Base-by-base conservation (phyloP, 2,113 vertebrate species). In the Procapra przewalskii region DNA sequence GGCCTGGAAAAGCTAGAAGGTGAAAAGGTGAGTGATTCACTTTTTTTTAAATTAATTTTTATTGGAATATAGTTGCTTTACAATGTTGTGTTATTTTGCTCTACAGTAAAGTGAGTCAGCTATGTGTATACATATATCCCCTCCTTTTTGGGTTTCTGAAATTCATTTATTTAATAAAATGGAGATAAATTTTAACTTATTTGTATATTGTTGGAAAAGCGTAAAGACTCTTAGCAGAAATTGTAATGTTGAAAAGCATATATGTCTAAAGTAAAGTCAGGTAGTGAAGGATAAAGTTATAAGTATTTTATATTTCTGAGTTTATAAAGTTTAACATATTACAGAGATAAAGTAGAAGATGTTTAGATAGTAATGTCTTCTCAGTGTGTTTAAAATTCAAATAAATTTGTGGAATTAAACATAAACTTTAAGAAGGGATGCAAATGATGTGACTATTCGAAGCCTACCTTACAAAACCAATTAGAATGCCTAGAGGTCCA, bases 1-100 rank as follows among this genome's bases (percentile, higher is more conserved):
- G 7, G n/a, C 23, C 17, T 87, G 90, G 99, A 99, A 88, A 99
- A 98, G 67, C 88, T 29, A 54, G 98, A 94, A 81, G 98, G 97
- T 29, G 97, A 82, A 19, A 98, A 98, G 98, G 99, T 99, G 96
- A 91, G 95, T 17, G 84, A 9, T 54, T 55, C 6, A 27, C 71
- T 43, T 27, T 77, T 77, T 77, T 77, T 4, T 0, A 7, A 77
- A 77, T 77, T 43, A 43, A 77, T 77, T 77, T 77, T 14, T 43
- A 77, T 43, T 43, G 40, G 40, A 77, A 17, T 43, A 27, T 43
- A 15, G 12, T 43, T 43, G 71, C 40, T 25, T 77, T 43, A 25
- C 71, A 43, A 15, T 43, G 23, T 77, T 77, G 40, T 43, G 40
- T 77, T 43, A 77, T 3, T 77, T 43, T 77, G 12, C 71, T 43